These are phyloP conservation scores for Ciconia nigra DNA, from an alignment of 2,797 vertebrate species.

Conservation along the genomic window DNA sequence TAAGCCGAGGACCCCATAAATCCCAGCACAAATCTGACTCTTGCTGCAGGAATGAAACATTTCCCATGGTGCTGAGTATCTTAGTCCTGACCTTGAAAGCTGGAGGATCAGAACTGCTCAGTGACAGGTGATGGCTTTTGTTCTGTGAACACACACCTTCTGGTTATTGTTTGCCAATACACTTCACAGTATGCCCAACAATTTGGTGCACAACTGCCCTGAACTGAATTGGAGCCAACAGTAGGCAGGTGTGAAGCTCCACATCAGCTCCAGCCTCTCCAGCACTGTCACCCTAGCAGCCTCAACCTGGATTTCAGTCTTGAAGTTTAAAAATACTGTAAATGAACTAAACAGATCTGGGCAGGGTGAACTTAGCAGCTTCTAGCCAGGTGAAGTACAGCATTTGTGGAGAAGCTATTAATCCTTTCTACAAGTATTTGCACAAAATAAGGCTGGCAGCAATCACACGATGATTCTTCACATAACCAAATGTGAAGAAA, in stretches of 20 bases:
- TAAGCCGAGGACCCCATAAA: background rate
- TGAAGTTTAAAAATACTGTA: background rate
- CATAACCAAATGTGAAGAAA: background rate
- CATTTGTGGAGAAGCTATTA: background rate
- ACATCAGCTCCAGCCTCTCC: background rate
- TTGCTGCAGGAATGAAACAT: background rate
- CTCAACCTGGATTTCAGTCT: background rate
- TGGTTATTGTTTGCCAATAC: background rate
- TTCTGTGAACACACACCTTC: background rate
- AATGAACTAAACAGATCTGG: background rate
- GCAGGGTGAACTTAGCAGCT: background rate
- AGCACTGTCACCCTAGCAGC: background rate
- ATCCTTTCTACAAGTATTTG: background rate
- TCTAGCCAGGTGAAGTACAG: background rate
- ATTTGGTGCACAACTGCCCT: background rate
- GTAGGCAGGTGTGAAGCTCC: background rate
- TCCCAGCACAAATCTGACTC: background rate
- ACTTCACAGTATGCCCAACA: background rate
- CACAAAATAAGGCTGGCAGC: background rate
- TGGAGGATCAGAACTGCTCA: background rate
- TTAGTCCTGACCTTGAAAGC: background rate
- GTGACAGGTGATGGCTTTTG: background rate
- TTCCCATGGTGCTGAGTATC: background rate
- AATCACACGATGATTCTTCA: background rate
- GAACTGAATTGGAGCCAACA: background rate